A percentile compares a stretch with the other conserved stretches of the same genome.
Evolutionary conservation across 2,888 invertebrate species (phyloP).

Genomic region (Quadroppia sp.): DNA sequence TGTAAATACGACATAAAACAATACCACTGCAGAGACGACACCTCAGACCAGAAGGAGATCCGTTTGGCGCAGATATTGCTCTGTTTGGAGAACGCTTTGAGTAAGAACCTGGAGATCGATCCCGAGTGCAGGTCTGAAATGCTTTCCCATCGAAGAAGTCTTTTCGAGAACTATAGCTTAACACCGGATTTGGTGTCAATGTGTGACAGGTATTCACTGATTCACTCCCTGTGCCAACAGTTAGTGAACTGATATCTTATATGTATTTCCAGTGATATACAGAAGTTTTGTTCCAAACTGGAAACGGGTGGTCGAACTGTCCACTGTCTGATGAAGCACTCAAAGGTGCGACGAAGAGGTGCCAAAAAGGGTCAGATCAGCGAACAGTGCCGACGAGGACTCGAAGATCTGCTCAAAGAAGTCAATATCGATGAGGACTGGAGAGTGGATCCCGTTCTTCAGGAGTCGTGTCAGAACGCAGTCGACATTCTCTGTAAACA

Average conservation of each 20-base stretch:
- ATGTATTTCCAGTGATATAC: conserved; percentile 61
- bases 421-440: conserved; percentile 93
- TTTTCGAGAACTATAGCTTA: conserved; percentile 88
- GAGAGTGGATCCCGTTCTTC: conserved; percentile 84
- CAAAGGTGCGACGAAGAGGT: conserved; percentile 55
- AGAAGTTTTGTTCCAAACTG: conserved; percentile 63
- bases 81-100: conserved; percentile 69
- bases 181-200: conserved; percentile 86
- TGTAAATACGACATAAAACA: conserved; percentile 84
- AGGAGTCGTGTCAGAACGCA: conserved; percentile 78
- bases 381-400: conserved; percentile 67
- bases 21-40: conserved; percentile 72
- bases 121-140: conserved; percentile 81
- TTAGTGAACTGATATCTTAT: not conserved
- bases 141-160: conserved; percentile 78
- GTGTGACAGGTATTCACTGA: conserved; percentile 62
- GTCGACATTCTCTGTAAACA: conserved; percentile 72
- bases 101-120: conserved; percentile 58
- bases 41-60: conserved; percentile 69
- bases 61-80: conserved; percentile 82
- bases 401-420: conserved; percentile 75
- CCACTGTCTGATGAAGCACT: conserved; percentile 90
- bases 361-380: conserved; percentile 59
- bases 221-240: not conserved
- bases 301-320: conserved; percentile 82